Evolutionary conservation across 35 echinoderm and acorn worm species (phyloP).

Genomic region (Strongylocentrotus purpuratus): DNA sequence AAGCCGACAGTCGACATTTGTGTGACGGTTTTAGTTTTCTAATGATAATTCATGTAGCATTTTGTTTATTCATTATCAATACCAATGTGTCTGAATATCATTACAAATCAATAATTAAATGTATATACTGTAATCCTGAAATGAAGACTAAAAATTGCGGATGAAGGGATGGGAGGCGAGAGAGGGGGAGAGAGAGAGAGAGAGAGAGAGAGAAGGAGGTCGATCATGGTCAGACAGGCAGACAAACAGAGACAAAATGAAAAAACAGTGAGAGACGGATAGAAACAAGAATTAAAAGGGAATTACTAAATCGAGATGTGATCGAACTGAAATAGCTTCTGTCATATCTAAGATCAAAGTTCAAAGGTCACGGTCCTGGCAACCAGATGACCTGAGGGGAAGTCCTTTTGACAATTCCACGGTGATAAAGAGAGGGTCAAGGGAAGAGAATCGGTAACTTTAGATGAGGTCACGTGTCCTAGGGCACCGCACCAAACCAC

Average conservation of each 20-base stretch:
- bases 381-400: slow-evolving; percentile 26
- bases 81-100: no score
- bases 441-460: slow-evolving; percentile 29
- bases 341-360: neutral
- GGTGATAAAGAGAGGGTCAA: slow-evolving; percentile 45
- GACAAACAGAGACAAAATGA: neutral
- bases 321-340: slow-evolving; percentile 21
- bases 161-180: no score
- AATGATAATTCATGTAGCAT: no score
- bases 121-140: no score
- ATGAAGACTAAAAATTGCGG: no score
- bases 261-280: neutral
- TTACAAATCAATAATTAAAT: no score
- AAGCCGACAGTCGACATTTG: no score
- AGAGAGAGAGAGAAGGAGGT: neutral
- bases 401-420: slow-evolving; percentile 5
- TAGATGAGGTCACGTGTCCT: slow-evolving; percentile 30
- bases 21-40: no score
- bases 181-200: no score
- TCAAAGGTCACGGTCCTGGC: slow-evolving; percentile 29
- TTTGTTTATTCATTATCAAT: no score
- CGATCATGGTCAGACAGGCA: neutral
- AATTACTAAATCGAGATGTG: neutral
- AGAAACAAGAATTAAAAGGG: neutral
- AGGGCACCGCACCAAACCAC: slow-evolving; percentile 20